Evolutionary conservation across 2,797 vertebrate species (phyloP).

Genomic region (Poecilia velifera): DNA sequence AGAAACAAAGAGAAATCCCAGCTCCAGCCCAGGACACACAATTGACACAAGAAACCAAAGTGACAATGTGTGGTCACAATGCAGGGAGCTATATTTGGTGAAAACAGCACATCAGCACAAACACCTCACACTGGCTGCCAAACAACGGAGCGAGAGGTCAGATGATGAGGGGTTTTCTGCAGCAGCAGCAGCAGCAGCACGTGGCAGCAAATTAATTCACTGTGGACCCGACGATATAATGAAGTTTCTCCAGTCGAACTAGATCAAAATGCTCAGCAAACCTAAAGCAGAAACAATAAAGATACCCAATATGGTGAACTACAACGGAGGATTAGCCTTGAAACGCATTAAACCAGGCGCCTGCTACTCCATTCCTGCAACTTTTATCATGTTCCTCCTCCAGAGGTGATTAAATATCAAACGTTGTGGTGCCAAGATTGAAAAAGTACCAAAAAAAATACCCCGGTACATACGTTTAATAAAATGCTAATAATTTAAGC

Average conservation of each 20-base stretch:
- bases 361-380: too few relatives aligned
- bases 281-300: neutral
- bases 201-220: neutral
- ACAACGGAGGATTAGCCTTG: too few relatives aligned
- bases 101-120: neutral
- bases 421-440: neutral
- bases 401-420: neutral
- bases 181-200: neutral
- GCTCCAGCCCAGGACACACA: neutral
- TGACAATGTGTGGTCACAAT: neutral
- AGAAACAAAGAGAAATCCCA: neutral
- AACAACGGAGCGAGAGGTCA: neutral
- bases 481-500: too few relatives aligned
- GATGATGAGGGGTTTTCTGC: neutral
- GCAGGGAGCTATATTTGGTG: neutral
- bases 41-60: neutral
- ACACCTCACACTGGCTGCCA: neutral
- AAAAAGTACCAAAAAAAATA: neutral
- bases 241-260: neutral
- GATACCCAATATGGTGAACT: too few relatives aligned
- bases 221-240: neutral
- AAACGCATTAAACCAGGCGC: too few relatives aligned
- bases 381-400: too few relatives aligned
- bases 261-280: neutral
- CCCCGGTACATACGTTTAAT: too few relatives aligned